These are phyloP conservation scores for Merops nubicus DNA, from an alignment of 2,113 vertebrate species.

Conservation along the genomic window DNA sequence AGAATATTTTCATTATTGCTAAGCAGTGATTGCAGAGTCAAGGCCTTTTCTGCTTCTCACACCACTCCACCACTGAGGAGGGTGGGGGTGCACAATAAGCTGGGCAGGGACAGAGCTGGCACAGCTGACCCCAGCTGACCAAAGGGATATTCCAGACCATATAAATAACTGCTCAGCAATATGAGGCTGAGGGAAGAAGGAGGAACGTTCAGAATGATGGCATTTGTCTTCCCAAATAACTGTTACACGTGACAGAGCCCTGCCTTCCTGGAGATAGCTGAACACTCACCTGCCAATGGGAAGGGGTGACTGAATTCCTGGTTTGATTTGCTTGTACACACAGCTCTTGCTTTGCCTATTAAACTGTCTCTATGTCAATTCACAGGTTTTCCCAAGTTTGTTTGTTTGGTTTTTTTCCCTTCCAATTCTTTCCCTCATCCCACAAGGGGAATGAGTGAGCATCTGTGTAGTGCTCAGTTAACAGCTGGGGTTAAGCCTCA, in stretches of 20 bases:
- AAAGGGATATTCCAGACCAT: too few relatives aligned
- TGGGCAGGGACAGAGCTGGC: not conserved
- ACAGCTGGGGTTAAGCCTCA: not conserved
- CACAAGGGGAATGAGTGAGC: not conserved
- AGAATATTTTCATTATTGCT: not conserved
- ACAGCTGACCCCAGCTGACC: not conserved
- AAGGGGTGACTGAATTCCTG: not conserved
- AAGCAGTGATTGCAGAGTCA: not conserved
- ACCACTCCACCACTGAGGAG: rapidly evolving
- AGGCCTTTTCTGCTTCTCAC: not conserved
- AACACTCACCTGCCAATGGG: too few relatives aligned
- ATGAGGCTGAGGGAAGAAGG: not conserved
- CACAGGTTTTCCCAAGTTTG: not conserved
- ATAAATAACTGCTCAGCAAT: rapidly evolving
- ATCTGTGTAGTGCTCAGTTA: not conserved
- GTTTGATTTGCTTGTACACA: rapidly evolving
- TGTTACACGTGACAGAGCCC: rapidly evolving
- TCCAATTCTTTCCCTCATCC: not conserved
- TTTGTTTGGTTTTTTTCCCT: too few relatives aligned
- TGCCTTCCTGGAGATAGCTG: not conserved
- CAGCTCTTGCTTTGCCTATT: not conserved
- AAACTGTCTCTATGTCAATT: not conserved
- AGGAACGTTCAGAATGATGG: rapidly evolving
- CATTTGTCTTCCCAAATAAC: not conserved
- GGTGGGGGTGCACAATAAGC: not conserved